These are phyloP conservation scores for Ameiurus melas DNA, from an alignment of 2,113 vertebrate species.

Conservation along the genomic window DNA sequence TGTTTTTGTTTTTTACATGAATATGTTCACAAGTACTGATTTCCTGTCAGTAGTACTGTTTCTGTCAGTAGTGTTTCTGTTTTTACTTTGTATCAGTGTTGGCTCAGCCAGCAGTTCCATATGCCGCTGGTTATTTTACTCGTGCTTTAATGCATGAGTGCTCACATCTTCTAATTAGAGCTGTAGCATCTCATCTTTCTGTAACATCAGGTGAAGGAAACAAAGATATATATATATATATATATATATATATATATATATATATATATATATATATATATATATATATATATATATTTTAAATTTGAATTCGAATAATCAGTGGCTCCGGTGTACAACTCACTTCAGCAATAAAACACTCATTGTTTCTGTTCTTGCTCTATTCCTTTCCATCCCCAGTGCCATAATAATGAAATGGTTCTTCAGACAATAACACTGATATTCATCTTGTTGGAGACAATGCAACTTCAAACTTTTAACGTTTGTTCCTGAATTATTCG, in stretches of 20 bases:
- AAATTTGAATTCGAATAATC: slow-evolving; percentile 13
- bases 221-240: no score
- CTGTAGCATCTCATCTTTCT: not conserved
- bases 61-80: slow-evolving; percentile 54
- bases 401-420: not conserved
- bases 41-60: slow-evolving; percentile 54
- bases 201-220: slow-evolving; percentile 14
- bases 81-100: slow-evolving; percentile 51
- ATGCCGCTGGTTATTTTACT: slow-evolving; percentile 44
- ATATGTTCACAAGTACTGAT: slow-evolving; percentile 51
- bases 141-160: slow-evolving; percentile 19
- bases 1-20: slow-evolving; percentile 64
- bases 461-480: not conserved
- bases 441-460: not conserved
- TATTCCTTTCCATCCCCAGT: not conserved
- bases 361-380: not conserved
- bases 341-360: not conserved
- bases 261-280: no score
- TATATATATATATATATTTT: no score
- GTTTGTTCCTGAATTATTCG: not conserved
- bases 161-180: slow-evolving; percentile 27
- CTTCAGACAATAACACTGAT: not conserved
- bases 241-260: no score
- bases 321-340: slow-evolving; percentile 25
- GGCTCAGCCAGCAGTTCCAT: slow-evolving; percentile 51